Base-by-base conservation (phyloP, 2,113 vertebrate species). In the Megalops atlanticus region DNA sequence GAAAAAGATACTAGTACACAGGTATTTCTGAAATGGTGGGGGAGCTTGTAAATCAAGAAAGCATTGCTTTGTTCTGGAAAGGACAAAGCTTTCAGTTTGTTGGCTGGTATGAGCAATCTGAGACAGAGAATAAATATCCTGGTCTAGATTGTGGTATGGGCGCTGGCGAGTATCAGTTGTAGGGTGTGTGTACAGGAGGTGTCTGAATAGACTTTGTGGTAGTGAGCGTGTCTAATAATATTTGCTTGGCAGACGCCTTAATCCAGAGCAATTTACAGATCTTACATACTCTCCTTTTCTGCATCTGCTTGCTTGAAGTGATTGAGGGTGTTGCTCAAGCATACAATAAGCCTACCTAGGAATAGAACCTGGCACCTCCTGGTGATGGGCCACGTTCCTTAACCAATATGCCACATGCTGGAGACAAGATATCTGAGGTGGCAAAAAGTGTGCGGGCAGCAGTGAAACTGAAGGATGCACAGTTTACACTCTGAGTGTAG, bases 161-260 rank as follows among this genome's bases (percentile, higher is more conserved):
- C n/a, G n/a, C n/a, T n/a, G n/a, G n/a, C n/a, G n/a, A n/a, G n/a
- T n/a, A n/a, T n/a, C n/a, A n/a, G n/a, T n/a, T n/a, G n/a, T n/a
- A n/a, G n/a, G n/a, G n/a, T 49, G 47, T 49, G 47, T 49, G 47
- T 49, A 49, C 47, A 49, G 11, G 18, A 49, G 47, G n/a, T n/a
- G n/a, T n/a, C n/a, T n/a, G n/a, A n/a, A n/a, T n/a, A n/a, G n/a
- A n/a, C n/a, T n/a, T n/a, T 45, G 43, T 45, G 43, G 5, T 45
- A n/a, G 43, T 45, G 43, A 6, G 43, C 12, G 43, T 45, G 43
- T 45, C 5, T 45, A 6, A 45, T 38, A 76, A 38, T 58, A 14
- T 64, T 81, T 80, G n/a, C 77, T 35, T 74, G 14, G 41, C 78
- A 47, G 41, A 76, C 21, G 33, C 41, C 58, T 74, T 73, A 40